Base-by-base conservation (phyloP, 1,140 invertebrate genomes). In the Mamestra configurata region DNA sequence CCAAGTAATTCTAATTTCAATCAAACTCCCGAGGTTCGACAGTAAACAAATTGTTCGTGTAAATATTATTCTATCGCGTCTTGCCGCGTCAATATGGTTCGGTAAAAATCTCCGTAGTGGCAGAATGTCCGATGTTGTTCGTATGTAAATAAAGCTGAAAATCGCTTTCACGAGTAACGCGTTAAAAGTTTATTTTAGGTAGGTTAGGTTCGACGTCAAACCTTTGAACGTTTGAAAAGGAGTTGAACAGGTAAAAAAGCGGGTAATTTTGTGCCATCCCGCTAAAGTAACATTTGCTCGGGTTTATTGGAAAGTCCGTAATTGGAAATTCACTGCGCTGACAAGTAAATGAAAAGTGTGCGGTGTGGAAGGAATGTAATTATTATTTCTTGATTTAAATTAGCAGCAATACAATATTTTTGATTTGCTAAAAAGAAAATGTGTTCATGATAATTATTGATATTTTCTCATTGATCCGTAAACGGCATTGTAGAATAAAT, bases 181-280 rank as follows among this genome's bases (percentile, higher is more conserved):
- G 66, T 77, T 55, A 27, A 71, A 78, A 71, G 77, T 75, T 82
- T 82, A 82, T 82, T 82, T 76, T 82, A 76, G 46, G 13, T 40
- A 71, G 55, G 59, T 82, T 76, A n/a, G 22, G 20, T 24, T 80
- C 51, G 61, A 70, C 72, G 82, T 77, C 78, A 75, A 78, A 57
- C 68, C 75, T 77, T 70, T 79, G 78, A 76, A 61, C 70, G 68
- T 79, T 82, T 66, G 51, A 77, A 83, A 78, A 40, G 20, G 24
- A 79, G 72, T 37, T 37, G 35, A 40, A 20, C n/a, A 46, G 18
- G 31, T 55, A 55, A 57, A 73, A 73, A 15, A 53, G 27, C 2
- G 31, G 22, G 7, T 24, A n/a, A 46, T 51, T 51, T 71, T 27
- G 20, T 7, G 46, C 13, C 22, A 37, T 61, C 27, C 27, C 57